Conservation (phyloP, 2,113 vertebrate species). For the Cercocebus atys region DNA sequence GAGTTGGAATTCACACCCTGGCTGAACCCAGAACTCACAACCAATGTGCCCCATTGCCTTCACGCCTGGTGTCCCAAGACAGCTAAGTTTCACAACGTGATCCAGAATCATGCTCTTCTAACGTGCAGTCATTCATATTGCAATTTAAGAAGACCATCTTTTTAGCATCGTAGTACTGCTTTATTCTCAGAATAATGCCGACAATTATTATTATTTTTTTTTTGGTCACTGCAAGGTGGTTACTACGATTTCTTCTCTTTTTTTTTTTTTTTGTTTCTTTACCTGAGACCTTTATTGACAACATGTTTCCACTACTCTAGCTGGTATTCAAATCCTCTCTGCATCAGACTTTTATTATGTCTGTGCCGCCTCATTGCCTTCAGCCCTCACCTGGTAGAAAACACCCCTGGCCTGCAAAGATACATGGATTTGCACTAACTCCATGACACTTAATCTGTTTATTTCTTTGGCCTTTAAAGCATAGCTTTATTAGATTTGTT, state of each 20-base stretch:
- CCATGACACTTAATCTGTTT: background rate
- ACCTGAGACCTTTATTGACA: background rate
- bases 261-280: background rate
- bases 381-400: background rate
- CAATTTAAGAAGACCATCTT: background rate
- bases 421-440: background rate
- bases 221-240: background rate
- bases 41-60: accelerated
- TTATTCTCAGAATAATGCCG: background rate
- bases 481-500: constrained; percentile 3
- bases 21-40: background rate
- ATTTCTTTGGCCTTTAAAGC: background rate
- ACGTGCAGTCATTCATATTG: background rate
- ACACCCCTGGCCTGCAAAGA: background rate
- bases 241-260: background rate
- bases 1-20: background rate
- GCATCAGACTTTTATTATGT: background rate
- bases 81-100: too few relatives aligned
- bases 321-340: background rate
- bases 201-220: background rate
- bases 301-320: background rate
- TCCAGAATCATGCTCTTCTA: background rate
- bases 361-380: background rate
- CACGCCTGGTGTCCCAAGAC: accelerated
- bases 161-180: background rate